Conservation (phyloP, 2,113 vertebrate species). For the Cynocephalus volans region DNA sequence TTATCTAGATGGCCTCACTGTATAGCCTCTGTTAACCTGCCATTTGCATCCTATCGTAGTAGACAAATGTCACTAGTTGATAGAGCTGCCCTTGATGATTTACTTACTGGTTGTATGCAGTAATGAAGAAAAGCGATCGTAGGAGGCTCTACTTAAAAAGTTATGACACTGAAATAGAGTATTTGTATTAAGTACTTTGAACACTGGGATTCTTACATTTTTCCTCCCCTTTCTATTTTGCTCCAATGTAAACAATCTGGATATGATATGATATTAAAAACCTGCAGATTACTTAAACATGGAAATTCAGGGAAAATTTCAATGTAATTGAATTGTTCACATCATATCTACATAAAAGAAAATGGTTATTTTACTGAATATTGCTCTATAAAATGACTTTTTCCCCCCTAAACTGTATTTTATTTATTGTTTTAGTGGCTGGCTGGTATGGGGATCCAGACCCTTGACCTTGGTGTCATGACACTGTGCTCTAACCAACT, state of each 20-base stretch:
- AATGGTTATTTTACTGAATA: background rate
- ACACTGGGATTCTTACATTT: background rate
- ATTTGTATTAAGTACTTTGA: background rate
- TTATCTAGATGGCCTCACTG: background rate
- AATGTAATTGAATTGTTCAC: background rate
- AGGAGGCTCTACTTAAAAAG: background rate
- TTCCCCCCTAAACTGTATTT: too few species aligned
- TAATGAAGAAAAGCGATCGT: background rate
- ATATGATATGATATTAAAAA: background rate
- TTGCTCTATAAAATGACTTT: background rate
- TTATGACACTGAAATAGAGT: background rate
- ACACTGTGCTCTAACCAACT: too few species aligned
- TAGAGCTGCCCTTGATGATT: background rate
- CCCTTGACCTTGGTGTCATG: too few species aligned
- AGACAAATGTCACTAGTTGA: background rate
- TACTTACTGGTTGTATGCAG: background rate
- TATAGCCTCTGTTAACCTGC: background rate
- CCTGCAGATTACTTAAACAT: background rate
- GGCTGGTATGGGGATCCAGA: too few species aligned
- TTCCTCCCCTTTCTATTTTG: background rate
- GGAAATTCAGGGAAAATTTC: background rate
- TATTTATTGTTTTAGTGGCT: too few species aligned
- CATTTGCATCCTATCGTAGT: background rate
- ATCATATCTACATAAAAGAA: background rate
- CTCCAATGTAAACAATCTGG: background rate